Evolutionary conservation across 2,888 invertebrate genomes (phyloP).

Genomic region (Congeria kusceri): DNA sequence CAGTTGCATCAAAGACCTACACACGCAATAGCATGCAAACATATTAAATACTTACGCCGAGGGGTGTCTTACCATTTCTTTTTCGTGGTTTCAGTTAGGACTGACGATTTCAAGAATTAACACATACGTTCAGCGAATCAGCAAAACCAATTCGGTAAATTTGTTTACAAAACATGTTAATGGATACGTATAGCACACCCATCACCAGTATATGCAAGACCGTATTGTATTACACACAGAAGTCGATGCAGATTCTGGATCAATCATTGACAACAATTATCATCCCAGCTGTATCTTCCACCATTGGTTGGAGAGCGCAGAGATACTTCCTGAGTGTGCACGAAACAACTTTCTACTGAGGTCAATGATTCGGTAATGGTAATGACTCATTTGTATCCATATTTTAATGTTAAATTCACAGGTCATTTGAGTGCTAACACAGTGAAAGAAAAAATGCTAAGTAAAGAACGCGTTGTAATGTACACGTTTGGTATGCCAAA

Average conservation of each 20-base stretch:
- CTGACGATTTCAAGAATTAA: no score
- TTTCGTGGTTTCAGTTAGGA: no score
- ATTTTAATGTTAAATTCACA: conserved; percentile 44
- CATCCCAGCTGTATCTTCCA: conserved; percentile 18
- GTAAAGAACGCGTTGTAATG: conserved; percentile 30
- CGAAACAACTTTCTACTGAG: conserved; percentile 26
- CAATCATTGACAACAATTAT: conserved; percentile 30
- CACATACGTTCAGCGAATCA: no score
- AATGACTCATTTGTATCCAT: conserved; percentile 32
- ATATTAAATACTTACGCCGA: no score
- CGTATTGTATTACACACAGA: no score
- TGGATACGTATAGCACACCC: no score
- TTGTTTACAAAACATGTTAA: no score
- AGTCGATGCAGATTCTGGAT: conserved; percentile 46
- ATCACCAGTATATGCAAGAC: no score
- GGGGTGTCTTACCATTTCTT: not conserved
- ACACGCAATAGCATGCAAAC: no score
- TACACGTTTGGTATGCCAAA: conserved; percentile 63
- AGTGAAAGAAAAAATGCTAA: conserved; percentile 41
- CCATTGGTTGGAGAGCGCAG: conserved; percentile 50
- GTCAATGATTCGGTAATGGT: conserved; percentile 16
- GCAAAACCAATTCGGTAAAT: no score
- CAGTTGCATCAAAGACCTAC: no score
- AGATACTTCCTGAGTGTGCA: conserved; percentile 49
- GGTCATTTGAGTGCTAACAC: conserved; percentile 56